A percentile compares a stretch with the other conserved stretches of the same genome.
phyloP scores from a whole-genome alignment of 2,797 vertebrate genomes.

The Karalla daura region DNA sequence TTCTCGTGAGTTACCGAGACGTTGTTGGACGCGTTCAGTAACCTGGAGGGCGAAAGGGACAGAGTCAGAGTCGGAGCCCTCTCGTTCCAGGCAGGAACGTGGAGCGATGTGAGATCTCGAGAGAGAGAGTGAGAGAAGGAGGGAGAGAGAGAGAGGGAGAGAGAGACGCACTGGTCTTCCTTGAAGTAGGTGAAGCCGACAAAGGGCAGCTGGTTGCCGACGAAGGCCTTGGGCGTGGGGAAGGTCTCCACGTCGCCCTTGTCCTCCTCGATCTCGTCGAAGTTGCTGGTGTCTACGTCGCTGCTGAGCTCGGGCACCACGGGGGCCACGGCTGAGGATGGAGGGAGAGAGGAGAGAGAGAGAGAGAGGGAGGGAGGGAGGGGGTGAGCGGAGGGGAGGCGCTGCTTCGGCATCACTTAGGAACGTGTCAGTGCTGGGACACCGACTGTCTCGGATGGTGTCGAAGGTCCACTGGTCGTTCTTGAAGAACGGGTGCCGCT shows the following conservation, averaged over 20 bases:
- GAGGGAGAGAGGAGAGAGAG: too few relatives aligned
- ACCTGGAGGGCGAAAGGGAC: constrained; percentile 79
- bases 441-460: constrained; percentile 97
- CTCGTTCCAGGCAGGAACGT: too few relatives aligned
- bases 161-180: constrained; percentile 96
- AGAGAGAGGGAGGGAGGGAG: too few relatives aligned
- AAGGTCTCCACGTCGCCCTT: constrained; percentile 98
- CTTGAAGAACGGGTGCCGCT: constrained; percentile 94
- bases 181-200: constrained; percentile 99
- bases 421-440: not conserved
- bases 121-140: not conserved
- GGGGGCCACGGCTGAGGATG: constrained; percentile 89
- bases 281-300: constrained; percentile 98
- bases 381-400: too few relatives aligned
- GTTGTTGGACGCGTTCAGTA: constrained; percentile 90
- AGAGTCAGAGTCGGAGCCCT: too few relatives aligned
- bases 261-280: constrained; percentile 98
- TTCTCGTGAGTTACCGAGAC: constrained; percentile 87
- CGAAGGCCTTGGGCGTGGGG: constrained; percentile 96
- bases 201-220: constrained; percentile 98
- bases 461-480: constrained; percentile 98
- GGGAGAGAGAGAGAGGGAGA: not conserved
- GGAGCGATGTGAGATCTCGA: too few relatives aligned
- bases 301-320: constrained; percentile 98
- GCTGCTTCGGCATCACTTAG: too few relatives aligned